phyloP scores from a whole-genome alignment of 2,888 invertebrate genomes.

The Pogonocherus hispidulus region DNA sequence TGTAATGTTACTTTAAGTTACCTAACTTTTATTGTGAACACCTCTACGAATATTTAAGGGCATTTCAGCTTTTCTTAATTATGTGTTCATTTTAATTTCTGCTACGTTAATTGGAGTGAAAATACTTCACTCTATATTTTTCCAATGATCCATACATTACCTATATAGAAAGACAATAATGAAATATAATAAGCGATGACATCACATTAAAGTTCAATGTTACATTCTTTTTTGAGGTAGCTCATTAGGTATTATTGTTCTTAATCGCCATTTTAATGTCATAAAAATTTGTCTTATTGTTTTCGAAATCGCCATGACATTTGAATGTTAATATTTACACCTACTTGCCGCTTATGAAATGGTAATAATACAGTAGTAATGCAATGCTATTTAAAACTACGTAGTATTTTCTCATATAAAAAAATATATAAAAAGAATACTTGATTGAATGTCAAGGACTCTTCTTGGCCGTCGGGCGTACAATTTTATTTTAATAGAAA shows the following conservation, averaged over 20 bases:
- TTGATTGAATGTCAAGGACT: too few species aligned
- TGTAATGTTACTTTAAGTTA: too few species aligned
- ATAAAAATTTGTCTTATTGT: conserved; percentile 1
- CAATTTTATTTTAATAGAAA: too few species aligned
- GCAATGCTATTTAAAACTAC: not conserved
- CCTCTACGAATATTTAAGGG: too few species aligned
- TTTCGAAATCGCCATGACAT: conserved; percentile 6
- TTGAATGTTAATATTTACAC: conserved; percentile 2
- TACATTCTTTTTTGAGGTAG: not conserved
- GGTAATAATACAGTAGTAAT: not conserved
- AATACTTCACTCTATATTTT: too few species aligned
- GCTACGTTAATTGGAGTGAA: too few species aligned
- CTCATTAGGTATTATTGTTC: conserved; percentile 1
- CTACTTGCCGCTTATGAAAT: not conserved
- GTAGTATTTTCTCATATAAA: not conserved
- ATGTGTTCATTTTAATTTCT: too few species aligned
- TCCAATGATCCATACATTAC: too few species aligned
- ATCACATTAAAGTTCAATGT: not conserved
- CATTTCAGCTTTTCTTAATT: too few species aligned
- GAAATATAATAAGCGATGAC: not conserved
- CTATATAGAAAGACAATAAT: not conserved
- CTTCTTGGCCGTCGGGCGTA: too few species aligned
- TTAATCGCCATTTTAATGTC: conserved; percentile 4
- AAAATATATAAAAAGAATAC: not conserved
- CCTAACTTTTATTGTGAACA: too few species aligned